These are phyloP conservation scores for Glossosoma conforme DNA, from an alignment of 1,140 invertebrate species.

Conservation along the genomic window DNA sequence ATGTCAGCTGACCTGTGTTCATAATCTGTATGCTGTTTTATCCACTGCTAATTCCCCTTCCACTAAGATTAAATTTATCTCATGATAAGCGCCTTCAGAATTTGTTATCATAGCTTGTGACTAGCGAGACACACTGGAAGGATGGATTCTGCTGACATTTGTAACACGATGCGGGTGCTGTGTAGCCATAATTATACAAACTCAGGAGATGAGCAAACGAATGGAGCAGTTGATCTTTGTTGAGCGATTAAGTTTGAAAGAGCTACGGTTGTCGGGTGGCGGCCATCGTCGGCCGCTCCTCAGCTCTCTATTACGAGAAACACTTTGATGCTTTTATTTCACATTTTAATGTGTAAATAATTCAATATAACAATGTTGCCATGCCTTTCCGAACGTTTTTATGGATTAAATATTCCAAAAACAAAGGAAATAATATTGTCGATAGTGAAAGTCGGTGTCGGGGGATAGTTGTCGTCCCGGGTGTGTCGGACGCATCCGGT, in stretches of 20 bases:
- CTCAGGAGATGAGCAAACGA: no score
- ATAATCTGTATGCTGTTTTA: slow-evolving; percentile 3
- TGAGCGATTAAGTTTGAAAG: background rate
- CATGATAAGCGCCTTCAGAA: background rate
- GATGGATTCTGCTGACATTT: background rate
- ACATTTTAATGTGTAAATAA: slow-evolving; percentile 24
- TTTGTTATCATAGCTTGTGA: background rate
- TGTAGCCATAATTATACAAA: background rate
- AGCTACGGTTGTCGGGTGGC: background rate
- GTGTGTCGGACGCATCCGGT: background rate
- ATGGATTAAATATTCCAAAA: slow-evolving; percentile 14
- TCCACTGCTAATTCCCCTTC: background rate
- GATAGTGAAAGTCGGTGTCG: slow-evolving; percentile 10
- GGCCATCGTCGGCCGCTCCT: background rate
- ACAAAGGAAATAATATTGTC: slow-evolving; percentile 13
- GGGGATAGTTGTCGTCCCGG: background rate
- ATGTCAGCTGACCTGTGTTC: slow-evolving; percentile 25
- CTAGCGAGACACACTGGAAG: background rate
- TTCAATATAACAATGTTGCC: slow-evolving; percentile 30
- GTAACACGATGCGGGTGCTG: background rate
- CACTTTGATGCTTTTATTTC: slow-evolving; percentile 13
- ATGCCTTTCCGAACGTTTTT: slow-evolving; percentile 29
- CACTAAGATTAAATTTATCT: background rate
- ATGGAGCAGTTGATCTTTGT: no score
- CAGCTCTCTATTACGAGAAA: slow-evolving; percentile 9